phyloP scores from a whole-genome alignment of 2,888 invertebrate species.

The Catocala sponsa region DNA sequence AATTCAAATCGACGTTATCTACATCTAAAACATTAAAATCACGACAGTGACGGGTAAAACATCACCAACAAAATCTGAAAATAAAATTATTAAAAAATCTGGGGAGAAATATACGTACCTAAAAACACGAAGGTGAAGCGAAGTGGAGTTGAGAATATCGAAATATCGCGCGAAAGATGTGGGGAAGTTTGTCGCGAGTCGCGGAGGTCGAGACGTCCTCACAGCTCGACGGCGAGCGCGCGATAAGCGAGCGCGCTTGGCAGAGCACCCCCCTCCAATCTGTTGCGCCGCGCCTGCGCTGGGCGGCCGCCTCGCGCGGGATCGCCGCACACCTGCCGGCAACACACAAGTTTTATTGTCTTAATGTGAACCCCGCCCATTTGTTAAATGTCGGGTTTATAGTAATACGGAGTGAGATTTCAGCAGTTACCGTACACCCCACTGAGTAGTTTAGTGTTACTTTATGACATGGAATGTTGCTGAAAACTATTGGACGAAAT shows the following conservation, averaged over 20 bases:
- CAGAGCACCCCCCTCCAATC: slow-evolving; percentile 60
- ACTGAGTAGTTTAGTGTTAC: background rate
- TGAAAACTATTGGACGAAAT: background rate
- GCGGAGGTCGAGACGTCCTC: slow-evolving; percentile 51
- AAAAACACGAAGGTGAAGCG: slow-evolving; percentile 38
- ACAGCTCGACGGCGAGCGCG: slow-evolving; percentile 45
- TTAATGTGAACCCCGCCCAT: slow-evolving; percentile 44
- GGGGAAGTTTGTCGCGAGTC: slow-evolving; percentile 29
- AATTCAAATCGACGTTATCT: slow-evolving; percentile 31
- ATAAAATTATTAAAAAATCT: slow-evolving; percentile 9
- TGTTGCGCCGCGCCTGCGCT: slow-evolving; percentile 74
- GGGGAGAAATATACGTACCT: slow-evolving; percentile 37
- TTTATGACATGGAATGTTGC: background rate
- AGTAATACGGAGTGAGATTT: slow-evolving; percentile 16
- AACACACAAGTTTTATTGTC: slow-evolving; percentile 37
- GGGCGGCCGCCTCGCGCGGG: slow-evolving; percentile 33
- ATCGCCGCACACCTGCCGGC: slow-evolving; percentile 46
- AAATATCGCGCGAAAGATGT: slow-evolving; percentile 46
- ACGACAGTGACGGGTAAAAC: slow-evolving; percentile 13
- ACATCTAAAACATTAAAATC: slow-evolving; percentile 26
- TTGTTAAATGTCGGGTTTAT: slow-evolving; percentile 35
- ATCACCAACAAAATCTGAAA: slow-evolving; percentile 9
- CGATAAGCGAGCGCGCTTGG: slow-evolving; percentile 58
- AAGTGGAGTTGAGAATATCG: slow-evolving; percentile 18
- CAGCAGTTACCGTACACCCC: slow-evolving; percentile 1